Evolutionary conservation across 2,888 invertebrate genomes (phyloP).

Genomic region (Cryptus armator): DNA sequence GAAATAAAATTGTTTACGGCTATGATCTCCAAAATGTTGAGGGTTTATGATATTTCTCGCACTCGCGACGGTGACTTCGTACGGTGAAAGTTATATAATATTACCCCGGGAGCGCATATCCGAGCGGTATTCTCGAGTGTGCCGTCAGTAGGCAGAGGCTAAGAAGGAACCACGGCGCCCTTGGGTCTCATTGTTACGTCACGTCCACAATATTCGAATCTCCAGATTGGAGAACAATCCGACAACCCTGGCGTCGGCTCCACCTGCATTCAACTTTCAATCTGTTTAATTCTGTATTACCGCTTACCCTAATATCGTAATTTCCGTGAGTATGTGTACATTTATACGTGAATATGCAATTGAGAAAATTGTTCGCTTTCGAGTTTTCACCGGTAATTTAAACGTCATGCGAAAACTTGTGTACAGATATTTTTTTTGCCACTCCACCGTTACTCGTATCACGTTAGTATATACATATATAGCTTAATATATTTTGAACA

Average conservation of each 20-base stretch:
- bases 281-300: constrained; percentile 55
- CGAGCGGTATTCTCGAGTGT: constrained; percentile 55
- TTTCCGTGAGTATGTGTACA: too few species aligned
- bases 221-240: constrained; percentile 59
- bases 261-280: constrained; percentile 51
- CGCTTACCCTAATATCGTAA: constrained; percentile 2
- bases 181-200: constrained; percentile 53
- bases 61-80: constrained; percentile 21
- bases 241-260: constrained; percentile 15
- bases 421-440: neutral
- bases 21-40: constrained; percentile 1
- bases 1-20: neutral
- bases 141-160: constrained; percentile 47
- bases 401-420: neutral
- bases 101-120: constrained; percentile 11
- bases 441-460: neutral
- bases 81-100: constrained; percentile 10
- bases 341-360: neutral
- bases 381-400: neutral
- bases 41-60: constrained; percentile 14
- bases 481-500: neutral
- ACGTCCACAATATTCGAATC: constrained; percentile 65
- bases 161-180: constrained; percentile 64
- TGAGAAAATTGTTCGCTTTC: constrained; percentile 31
- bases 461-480: neutral